Percentiles rank a stretch among this genome's conserved stretches.
Conservation (phyloP, 2,888 invertebrate genomes). For the Aleiodes leptofemur region DNA sequence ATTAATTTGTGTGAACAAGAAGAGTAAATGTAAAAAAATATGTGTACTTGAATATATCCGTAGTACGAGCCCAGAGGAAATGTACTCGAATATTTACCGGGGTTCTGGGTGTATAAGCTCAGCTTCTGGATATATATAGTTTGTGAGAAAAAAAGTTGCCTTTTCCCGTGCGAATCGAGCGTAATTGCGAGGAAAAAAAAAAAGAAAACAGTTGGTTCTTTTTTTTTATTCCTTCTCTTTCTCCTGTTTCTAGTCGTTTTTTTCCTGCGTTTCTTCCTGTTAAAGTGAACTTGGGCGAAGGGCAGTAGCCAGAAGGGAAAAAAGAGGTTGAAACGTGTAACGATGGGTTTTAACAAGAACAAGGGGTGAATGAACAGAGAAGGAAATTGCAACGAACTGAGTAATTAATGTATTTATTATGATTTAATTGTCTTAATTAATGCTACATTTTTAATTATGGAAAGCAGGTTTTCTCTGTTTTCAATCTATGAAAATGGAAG, state of each 20-base stretch:
- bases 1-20: constrained; percentile 48
- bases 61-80: constrained; percentile 33
- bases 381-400: no score
- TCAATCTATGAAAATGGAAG: no score
- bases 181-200: constrained; percentile 27
- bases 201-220: not conserved
- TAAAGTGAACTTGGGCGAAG: no score
- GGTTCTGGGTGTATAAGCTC: constrained; percentile 28
- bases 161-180: constrained; percentile 3
- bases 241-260: no score
- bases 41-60: constrained; percentile 2
- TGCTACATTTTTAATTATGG: no score
- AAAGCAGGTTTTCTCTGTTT: no score
- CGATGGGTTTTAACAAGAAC: not conserved
- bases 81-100: constrained; percentile 49
- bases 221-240: no score
- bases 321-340: constrained; percentile 38
- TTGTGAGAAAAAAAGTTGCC: not conserved
- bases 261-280: no score
- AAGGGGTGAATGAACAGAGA: no score
- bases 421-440: no score
- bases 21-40: constrained; percentile 20
- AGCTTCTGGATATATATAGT: constrained; percentile 31
- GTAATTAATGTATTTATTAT: no score
- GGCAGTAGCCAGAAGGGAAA: constrained; percentile 1